These are phyloP conservation scores for Ahaetulla prasina DNA, from an alignment of 2,113 vertebrate species.

Conservation along the genomic window DNA sequence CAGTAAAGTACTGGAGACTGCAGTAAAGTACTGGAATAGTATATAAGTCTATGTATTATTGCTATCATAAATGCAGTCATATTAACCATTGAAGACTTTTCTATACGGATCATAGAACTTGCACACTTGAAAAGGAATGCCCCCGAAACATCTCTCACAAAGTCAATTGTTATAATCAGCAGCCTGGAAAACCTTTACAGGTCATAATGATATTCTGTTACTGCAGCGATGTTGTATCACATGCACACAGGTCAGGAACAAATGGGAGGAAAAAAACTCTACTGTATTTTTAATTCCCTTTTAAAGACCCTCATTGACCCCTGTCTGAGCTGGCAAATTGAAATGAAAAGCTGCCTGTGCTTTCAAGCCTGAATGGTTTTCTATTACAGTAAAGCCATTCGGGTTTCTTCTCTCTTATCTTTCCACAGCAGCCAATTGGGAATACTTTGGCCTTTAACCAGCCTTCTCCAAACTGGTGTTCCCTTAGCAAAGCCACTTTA, in stretches of 20 bases:
- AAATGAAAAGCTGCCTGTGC: not conserved
- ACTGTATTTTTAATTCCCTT: constrained; percentile 10
- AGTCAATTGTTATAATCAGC: constrained; percentile 4
- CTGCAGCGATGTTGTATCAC: not conserved
- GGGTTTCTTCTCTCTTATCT: not conserved
- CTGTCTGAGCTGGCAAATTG: not conserved
- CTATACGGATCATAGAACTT: not conserved
- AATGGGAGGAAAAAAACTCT: constrained; percentile 13
- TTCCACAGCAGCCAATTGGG: not conserved
- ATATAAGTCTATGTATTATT: not conserved
- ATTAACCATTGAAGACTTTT: not conserved
- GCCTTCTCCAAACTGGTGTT: not conserved
- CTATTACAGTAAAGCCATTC: constrained; percentile 2
- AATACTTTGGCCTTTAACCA: not conserved
- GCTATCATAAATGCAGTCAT: not conserved
- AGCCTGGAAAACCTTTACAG: constrained; percentile 15
- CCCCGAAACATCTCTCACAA: not conserved
- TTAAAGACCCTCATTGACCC: not conserved
- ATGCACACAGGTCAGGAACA: not conserved
- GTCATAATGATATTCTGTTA: not conserved
- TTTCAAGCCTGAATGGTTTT: constrained; percentile 16
- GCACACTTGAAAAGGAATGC: not conserved
- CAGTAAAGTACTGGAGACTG: not conserved
- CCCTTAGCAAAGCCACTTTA: not conserved
- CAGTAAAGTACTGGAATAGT: not conserved